Conservation (phyloP, 2,113 vertebrate genomes). For the Oryzias melastigma region DNA sequence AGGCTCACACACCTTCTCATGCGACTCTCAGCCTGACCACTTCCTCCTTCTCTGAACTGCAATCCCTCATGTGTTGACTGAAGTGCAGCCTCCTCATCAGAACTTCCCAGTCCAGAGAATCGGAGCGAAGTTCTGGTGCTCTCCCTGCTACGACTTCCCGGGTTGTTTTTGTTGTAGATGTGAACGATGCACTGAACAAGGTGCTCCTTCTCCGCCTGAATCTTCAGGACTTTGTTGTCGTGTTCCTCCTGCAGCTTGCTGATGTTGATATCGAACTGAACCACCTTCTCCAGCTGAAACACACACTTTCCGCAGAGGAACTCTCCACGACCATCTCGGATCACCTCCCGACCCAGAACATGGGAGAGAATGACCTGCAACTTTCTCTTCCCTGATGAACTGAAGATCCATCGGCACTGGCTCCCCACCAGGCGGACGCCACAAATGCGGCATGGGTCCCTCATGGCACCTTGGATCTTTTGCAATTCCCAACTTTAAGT, state of each 20-base stretch:
- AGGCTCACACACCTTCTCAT: slow-evolving; percentile 72
- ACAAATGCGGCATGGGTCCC: slow-evolving; percentile 76
- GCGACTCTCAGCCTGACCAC: slow-evolving; percentile 7
- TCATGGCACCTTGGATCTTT: slow-evolving; percentile 52
- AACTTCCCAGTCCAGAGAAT: slow-evolving; percentile 21
- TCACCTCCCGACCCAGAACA: slow-evolving; percentile 68
- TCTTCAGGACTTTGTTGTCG: slow-evolving; percentile 55
- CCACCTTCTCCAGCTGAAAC: slow-evolving; percentile 76
- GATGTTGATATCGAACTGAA: slow-evolving; percentile 69
- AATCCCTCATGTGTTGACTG: slow-evolving; percentile 29
- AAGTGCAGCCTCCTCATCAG: slow-evolving; percentile 33
- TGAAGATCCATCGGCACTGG: slow-evolving; percentile 80
- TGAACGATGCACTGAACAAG: slow-evolving; percentile 71
- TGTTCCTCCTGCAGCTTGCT: slow-evolving; percentile 66
- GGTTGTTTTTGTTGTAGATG: slow-evolving; percentile 74
- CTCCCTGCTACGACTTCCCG: slow-evolving; percentile 1
- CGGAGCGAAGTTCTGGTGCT: slow-evolving; percentile 18
- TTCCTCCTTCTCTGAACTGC: slow-evolving; percentile 19
- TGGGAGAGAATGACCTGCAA: slow-evolving; percentile 76
- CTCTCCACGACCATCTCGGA: slow-evolving; percentile 71
- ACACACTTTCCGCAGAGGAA: slow-evolving; percentile 80
- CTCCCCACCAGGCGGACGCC: slow-evolving; percentile 63
- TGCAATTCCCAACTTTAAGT: slow-evolving; percentile 9
- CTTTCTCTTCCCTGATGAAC: slow-evolving; percentile 62
- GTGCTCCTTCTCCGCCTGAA: slow-evolving; percentile 69